Conservation (phyloP, 2,888 invertebrate species). For the Venustoraphidia nigricollis region DNA sequence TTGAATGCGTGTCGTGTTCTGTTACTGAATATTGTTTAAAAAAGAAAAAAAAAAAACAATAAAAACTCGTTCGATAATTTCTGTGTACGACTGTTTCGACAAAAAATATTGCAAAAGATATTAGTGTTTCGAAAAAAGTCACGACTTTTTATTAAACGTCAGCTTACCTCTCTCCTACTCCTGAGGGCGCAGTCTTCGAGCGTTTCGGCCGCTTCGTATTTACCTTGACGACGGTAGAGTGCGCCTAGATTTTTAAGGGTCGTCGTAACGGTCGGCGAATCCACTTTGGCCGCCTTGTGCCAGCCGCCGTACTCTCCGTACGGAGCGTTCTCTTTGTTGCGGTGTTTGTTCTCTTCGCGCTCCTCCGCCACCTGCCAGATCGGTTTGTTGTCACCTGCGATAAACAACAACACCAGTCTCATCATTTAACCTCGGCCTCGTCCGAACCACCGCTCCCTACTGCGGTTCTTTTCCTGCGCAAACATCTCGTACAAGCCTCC, state of each 20-base stretch:
- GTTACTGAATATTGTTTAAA: not conserved
- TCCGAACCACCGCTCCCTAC: too few species aligned
- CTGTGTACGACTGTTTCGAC: not conserved
- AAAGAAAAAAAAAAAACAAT: too few species aligned
- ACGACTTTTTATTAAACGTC: conserved; percentile 2
- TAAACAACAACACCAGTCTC: conserved; percentile 6
- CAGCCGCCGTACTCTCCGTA: conserved; percentile 89
- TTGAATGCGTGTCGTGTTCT: too few species aligned
- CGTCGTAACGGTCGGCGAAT: conserved; percentile 93
- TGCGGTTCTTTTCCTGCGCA: too few species aligned
- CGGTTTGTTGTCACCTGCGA: conserved; percentile 77
- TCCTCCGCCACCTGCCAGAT: conserved; percentile 99
- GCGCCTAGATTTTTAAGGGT: conserved; percentile 97
- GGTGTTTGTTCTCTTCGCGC: conserved; percentile 87
- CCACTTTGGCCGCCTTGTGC: conserved; percentile 97
- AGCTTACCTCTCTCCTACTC: conserved; percentile 80
- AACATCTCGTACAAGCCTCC: too few species aligned
- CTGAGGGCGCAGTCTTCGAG: conserved; percentile 95
- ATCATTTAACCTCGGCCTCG: too few species aligned
- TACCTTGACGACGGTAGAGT: conserved; percentile 94
- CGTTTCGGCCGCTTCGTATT: conserved; percentile 98
- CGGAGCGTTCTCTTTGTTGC: conserved; percentile 76
- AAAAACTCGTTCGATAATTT: not conserved
- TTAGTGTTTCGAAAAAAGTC: not conserved
- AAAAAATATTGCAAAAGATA: not conserved